Conservation (phyloP, 2,113 vertebrate species). For the Fregetta grallaria region DNA sequence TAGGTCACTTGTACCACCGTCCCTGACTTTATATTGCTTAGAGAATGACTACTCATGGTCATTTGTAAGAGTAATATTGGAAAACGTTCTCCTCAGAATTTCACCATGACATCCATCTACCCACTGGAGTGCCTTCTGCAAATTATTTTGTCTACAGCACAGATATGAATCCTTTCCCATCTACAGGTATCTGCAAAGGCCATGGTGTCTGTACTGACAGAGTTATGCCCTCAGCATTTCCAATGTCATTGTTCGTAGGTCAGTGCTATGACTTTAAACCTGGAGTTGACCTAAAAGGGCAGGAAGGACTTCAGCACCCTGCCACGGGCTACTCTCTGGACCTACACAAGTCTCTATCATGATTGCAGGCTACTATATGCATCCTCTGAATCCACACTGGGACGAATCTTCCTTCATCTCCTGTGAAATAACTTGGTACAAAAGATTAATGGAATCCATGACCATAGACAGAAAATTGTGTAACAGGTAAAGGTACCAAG, state of each 20-base stretch:
- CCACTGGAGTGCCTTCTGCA: not conserved
- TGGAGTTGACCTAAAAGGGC: not conserved
- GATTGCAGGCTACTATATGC: not conserved
- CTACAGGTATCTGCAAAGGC: not conserved
- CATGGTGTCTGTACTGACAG: not conserved
- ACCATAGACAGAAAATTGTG: not conserved
- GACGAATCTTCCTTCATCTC: not conserved
- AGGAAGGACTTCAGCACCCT: not conserved
- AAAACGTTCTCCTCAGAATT: not conserved
- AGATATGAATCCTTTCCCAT: not conserved
- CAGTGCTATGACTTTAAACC: not conserved
- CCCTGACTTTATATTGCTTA: not conserved
- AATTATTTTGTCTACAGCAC: not conserved
- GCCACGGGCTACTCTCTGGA: not conserved
- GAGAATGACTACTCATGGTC: not conserved
- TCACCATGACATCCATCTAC: not conserved
- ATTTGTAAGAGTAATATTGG: not conserved
- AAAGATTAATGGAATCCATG: not conserved
- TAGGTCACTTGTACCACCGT: not conserved
- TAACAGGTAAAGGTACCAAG: not conserved
- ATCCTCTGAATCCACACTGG: not conserved
- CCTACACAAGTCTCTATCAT: not conserved
- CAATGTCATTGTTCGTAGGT: not conserved
- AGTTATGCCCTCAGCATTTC: not conserved
- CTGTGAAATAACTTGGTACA: not conserved